phyloP scores from a whole-genome alignment of 2,797 vertebrate genomes.

The Syncerus caffer region DNA sequence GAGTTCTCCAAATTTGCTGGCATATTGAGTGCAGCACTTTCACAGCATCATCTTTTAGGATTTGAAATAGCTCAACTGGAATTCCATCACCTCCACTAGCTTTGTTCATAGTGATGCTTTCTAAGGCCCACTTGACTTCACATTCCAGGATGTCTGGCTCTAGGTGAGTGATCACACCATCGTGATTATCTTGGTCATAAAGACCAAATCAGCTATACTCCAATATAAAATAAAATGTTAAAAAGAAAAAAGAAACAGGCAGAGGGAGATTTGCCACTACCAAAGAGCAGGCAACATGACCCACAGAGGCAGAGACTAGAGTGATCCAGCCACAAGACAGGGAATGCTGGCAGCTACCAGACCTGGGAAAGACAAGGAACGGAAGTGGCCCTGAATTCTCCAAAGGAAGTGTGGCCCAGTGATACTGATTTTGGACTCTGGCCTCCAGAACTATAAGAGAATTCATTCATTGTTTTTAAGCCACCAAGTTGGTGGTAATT shows the following conservation, averaged over 20 bases:
- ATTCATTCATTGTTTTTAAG: slow-evolving; percentile 15
- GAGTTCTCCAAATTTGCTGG: too few species aligned
- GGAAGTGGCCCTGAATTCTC: not conserved
- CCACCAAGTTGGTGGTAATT: not conserved
- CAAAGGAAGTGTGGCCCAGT: not conserved
- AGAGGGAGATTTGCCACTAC: not conserved
- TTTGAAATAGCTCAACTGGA: too few species aligned
- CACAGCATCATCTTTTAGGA: too few species aligned
- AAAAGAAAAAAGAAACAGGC: not conserved
- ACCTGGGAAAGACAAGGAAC: not conserved
- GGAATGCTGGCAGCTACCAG: not conserved
- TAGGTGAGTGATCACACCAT: too few species aligned
- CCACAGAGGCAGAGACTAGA: not conserved
- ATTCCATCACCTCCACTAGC: too few species aligned
- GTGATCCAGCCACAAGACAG: not conserved
- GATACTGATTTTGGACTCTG: not conserved
- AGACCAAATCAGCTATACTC: not conserved
- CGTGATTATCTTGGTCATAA: too few species aligned
- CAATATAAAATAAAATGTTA: not conserved
- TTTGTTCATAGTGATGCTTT: too few species aligned
- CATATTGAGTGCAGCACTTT: too few species aligned
- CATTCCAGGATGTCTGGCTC: too few species aligned
- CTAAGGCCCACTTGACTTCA: too few species aligned
- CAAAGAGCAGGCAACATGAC: not conserved
- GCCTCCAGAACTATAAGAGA: not conserved